Percentiles rank a stretch among this genome's conserved stretches.
Evolutionary conservation across 1,140 invertebrate species (phyloP).

Genomic region (Anadara kagoshimensis): DNA sequence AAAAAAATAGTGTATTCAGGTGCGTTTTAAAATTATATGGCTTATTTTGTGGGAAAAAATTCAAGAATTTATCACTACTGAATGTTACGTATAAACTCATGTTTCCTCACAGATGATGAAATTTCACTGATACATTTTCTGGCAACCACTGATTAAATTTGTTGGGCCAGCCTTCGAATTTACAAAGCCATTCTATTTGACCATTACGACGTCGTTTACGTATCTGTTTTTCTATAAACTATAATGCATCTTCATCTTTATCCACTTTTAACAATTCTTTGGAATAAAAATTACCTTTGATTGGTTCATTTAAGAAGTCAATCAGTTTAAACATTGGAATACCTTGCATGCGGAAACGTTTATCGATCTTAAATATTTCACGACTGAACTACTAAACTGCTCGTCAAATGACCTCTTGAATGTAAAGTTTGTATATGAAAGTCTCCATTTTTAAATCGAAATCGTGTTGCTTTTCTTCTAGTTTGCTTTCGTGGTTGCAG

Average conservation of each 20-base stretch:
- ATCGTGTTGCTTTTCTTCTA: not conserved
- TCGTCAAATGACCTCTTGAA: constrained; percentile 5
- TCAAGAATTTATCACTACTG: constrained; percentile 13
- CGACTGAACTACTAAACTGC: not conserved
- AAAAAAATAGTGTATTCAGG: constrained; percentile 29
- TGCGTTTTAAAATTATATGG: constrained; percentile 17
- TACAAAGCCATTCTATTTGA: constrained; percentile 22
- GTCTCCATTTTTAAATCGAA: constrained; percentile 7
- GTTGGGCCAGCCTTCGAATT: constrained; percentile 34
- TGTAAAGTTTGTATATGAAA: not conserved
- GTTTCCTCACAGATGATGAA: not conserved
- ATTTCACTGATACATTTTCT: constrained; percentile 13
- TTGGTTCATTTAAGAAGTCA: constrained; percentile 14
- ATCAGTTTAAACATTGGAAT: constrained; percentile 26
- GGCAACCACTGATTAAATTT: constrained; percentile 33
- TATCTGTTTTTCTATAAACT: constrained; percentile 25
- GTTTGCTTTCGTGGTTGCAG: constrained; percentile 14
- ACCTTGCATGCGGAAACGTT: constrained; percentile 13
- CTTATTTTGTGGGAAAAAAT: constrained; percentile 28
- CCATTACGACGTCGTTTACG: constrained; percentile 7
- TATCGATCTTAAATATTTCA: constrained; percentile 23
- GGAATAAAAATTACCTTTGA: constrained; percentile 35
- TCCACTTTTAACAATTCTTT: constrained; percentile 16
- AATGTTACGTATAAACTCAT: constrained; percentile 28
- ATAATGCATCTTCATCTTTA: constrained; percentile 25